Conservation (phyloP, 2,113 vertebrate genomes). For the Myocastor coypus region DNA sequence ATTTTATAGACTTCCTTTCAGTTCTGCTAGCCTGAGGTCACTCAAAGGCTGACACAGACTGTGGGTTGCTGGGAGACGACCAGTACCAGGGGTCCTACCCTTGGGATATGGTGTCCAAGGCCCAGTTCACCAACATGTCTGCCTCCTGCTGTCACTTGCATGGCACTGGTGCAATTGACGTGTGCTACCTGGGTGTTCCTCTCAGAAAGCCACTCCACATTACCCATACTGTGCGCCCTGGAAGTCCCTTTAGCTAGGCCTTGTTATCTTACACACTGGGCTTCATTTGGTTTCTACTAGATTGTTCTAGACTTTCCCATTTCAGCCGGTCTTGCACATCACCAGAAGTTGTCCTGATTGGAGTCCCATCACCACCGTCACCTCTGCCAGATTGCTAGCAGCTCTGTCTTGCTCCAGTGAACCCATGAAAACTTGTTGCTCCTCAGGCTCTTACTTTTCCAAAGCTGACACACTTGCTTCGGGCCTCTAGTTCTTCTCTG, state of each 20-base stretch:
- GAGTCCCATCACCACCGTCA: no score
- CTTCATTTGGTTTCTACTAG: not conserved
- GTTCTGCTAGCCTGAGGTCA: not conserved
- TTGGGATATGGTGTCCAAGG: not conserved
- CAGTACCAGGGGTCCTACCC: not conserved
- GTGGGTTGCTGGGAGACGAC: not conserved
- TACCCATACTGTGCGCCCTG: not conserved
- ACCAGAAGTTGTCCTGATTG: not conserved
- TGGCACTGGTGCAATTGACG: fast-evolving
- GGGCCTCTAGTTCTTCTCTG: not conserved
- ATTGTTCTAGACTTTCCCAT: not conserved
- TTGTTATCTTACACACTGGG: not conserved
- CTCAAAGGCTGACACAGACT: not conserved
- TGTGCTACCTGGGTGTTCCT: not conserved
- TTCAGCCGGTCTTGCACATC: not conserved
- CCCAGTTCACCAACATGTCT: not conserved
- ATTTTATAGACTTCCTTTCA: not conserved
- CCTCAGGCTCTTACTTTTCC: not conserved
- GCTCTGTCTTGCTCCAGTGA: not conserved
- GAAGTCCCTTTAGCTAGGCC: not conserved
- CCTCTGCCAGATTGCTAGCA: not conserved
- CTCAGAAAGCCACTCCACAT: no score
- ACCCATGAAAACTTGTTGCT: not conserved
- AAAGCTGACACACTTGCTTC: not conserved
- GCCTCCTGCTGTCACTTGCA: not conserved